Base-by-base conservation (phyloP, 92 coral and sea anemone species). In the Actinostola sp. region DNA sequence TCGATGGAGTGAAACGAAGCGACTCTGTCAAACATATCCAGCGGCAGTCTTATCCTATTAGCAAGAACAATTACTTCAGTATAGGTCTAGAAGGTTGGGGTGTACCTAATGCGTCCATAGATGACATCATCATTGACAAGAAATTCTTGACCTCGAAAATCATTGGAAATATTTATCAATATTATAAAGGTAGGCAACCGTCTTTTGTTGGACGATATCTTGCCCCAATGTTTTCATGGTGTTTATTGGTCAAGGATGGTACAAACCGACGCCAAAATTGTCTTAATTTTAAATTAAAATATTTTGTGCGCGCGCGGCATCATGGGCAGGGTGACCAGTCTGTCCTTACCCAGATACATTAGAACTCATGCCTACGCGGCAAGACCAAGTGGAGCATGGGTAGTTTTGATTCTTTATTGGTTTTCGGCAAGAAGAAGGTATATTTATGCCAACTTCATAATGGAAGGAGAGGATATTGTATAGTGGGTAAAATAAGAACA, bases 141-240 rank as follows among this genome's bases (percentile, higher is more conserved):
- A 25, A 63, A 28, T 7, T 54, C 8, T 7, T 49, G 10, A 46
- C 43, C 43, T 3, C 21, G 46, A 38, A 15, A 5, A 48, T 23
- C 16, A 44, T 72, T 23, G 12, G 29, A 10, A 65, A 50, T 24
- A 55, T 81, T 42, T 72, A 64, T 66, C 20, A 14, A 19, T 81
- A 81, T 33, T 81, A 81, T 33, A 53, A 73, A 81, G 86, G 86
- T 81, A 51, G 12, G 62, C 41, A 31, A 33, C 15, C n/a, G 6
- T 51, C 2, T 7, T 16, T 2, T 2, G 7, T 6, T 11, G 7
- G 3, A 46, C 5, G 19, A 46, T 46, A 2, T 3, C n/a, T 4
- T 46, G 17, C 3, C 19, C 19, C 19, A 46, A 2, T 13, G 17
- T 46, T 46, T 19, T 17, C 58, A 8, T 5, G 9, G 5, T 24